A percentile compares a stretch with the other conserved stretches of the same genome.
These are phyloP conservation scores for Drepanosiphum platanoidis DNA, from an alignment of 2,888 invertebrate species.

Conservation along the genomic window DNA sequence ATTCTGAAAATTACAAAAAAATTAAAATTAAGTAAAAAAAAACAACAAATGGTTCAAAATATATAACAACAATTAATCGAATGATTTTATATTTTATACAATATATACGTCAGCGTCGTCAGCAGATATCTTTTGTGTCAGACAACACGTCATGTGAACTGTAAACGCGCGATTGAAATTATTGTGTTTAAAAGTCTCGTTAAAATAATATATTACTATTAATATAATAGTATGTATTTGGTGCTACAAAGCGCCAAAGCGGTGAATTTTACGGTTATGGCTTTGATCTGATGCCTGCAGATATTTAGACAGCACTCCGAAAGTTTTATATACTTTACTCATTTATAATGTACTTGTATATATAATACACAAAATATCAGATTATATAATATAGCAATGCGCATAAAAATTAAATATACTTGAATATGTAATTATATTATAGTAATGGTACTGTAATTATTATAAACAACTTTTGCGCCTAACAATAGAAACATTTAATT, in stretches of 20 bases:
- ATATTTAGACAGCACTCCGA: neutral
- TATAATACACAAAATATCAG: neutral
- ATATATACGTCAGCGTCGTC: no score
- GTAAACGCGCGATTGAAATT: no score
- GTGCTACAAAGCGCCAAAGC: neutral
- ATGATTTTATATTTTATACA: slow-evolving; percentile 31
- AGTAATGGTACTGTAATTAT: no score
- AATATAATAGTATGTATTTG: neutral
- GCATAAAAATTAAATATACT: neutral
- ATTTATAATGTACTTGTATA: neutral
- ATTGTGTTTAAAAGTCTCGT: no score
- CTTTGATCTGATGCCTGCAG: neutral
- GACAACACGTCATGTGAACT: neutral
- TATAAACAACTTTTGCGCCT: no score
- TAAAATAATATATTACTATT: no score
- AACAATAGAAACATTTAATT: no score
- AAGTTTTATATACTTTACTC: neutral
- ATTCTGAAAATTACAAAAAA: slow-evolving; percentile 80
- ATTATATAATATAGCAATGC: neutral
- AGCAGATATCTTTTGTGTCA: slow-evolving; percentile 2
- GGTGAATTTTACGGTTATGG: neutral
- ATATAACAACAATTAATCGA: slow-evolving; percentile 6
- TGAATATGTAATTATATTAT: no score
- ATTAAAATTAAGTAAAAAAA: slow-evolving; percentile 64
- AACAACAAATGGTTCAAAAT: slow-evolving; percentile 1